A percentile compares a stretch with the other conserved stretches of the same genome.
phyloP scores from a whole-genome alignment of 1,140 invertebrate species.

The Whitmania pigra region DNA sequence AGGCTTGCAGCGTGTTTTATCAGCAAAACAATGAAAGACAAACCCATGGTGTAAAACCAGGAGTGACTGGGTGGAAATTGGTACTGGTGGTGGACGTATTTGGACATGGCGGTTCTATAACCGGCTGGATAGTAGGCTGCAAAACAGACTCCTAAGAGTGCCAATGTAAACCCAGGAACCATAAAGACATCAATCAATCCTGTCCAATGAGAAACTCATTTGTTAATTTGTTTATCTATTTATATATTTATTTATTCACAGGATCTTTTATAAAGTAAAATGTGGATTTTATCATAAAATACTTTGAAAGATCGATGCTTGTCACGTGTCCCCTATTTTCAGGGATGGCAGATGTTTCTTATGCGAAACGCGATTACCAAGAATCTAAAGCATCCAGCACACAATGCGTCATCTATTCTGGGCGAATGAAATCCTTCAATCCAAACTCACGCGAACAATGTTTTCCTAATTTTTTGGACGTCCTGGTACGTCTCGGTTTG shows the following conservation, averaged over 20 bases:
- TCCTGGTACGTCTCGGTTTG: not conserved
- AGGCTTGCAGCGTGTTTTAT: too few relatives aligned
- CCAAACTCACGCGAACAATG: not conserved
- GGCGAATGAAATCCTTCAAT: too few relatives aligned
- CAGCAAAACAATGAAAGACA: not conserved
- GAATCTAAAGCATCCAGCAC: too few relatives aligned
- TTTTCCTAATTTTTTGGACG: slow-evolving; percentile 7
- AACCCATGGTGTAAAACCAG: slow-evolving; percentile 16
- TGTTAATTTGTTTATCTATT: too few relatives aligned
- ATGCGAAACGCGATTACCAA: too few relatives aligned
- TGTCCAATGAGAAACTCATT: not conserved
- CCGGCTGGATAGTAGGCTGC: slow-evolving; percentile 9
- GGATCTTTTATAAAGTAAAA: too few relatives aligned
- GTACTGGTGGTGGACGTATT: slow-evolving; percentile 8
- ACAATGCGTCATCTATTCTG: too few relatives aligned
- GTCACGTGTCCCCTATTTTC: too few relatives aligned
- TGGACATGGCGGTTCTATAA: not conserved
- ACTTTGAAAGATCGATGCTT: too few relatives aligned
- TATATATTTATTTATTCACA: too few relatives aligned
- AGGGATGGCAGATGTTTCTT: too few relatives aligned
- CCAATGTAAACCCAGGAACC: slow-evolving; percentile 4
- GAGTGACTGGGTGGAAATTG: not conserved
- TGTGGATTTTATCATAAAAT: too few relatives aligned
- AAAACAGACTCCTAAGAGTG: not conserved
- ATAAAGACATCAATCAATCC: not conserved